Evolutionary conservation across 2,797 vertebrate species (phyloP).

Genomic region (Enteromius anoplus): DNA sequence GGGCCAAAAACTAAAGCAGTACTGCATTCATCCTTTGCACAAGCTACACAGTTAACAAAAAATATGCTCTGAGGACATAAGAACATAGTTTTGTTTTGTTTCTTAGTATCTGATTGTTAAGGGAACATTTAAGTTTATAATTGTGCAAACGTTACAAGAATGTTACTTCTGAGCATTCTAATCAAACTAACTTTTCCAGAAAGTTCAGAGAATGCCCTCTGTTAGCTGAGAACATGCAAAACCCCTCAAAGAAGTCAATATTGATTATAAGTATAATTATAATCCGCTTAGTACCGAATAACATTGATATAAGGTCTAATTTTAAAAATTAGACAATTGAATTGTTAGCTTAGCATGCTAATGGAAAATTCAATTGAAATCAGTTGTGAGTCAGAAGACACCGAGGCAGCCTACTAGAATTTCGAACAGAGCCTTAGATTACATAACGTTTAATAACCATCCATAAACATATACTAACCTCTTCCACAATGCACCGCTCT

Average conservation of each 20-base stretch:
- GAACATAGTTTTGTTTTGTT: background rate
- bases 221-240: background rate
- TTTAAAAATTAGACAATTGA: background rate
- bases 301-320: background rate
- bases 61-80: background rate
- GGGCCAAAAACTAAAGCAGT: background rate
- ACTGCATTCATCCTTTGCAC: background rate
- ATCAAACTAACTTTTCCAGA: no score
- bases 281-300: background rate
- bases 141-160: background rate
- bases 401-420: background rate
- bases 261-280: background rate
- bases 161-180: background rate
- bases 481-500: constrained; percentile 59
- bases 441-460: constrained; percentile 23
- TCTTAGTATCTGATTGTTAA: background rate
- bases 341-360: background rate
- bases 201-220: background rate
- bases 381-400: background rate
- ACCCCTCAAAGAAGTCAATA: background rate
- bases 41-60: background rate
- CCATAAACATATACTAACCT: constrained; percentile 63
- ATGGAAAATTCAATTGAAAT: background rate
- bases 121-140: background rate
- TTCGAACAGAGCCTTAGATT: constrained; percentile 40